A percentile compares a stretch with the other conserved stretches of the same genome.
Conservation (phyloP, 2,797 vertebrate genomes). For the Pelodytes ibericus region DNA sequence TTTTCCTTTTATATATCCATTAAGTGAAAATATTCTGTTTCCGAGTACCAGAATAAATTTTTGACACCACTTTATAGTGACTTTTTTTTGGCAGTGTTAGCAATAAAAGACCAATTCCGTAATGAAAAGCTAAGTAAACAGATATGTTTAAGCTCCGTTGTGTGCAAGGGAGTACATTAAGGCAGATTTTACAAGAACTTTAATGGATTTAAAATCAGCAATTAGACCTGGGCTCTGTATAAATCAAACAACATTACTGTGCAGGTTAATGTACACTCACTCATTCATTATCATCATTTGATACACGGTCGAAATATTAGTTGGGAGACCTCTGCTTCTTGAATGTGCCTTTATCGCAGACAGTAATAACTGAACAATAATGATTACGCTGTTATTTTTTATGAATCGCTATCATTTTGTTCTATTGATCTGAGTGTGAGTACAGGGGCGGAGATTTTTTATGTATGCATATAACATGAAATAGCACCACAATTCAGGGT, state of each 20-base stretch:
- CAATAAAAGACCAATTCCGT: conserved; percentile 70
- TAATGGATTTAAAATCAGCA: conserved; percentile 81
- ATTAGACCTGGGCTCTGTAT: conserved; percentile 71
- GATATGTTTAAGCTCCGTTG: conserved; percentile 73
- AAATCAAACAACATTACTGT: conserved; percentile 74
- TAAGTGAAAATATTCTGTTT: not conserved
- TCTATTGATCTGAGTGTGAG: conserved; percentile 72
- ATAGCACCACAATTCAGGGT: no score
- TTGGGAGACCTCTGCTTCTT: conserved; percentile 68
- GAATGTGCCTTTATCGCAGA: conserved; percentile 71
- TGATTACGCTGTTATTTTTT: conserved; percentile 75
- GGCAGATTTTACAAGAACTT: conserved; percentile 71
- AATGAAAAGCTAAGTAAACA: conserved; percentile 74
- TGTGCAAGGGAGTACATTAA: conserved; percentile 74
- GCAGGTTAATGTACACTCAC: conserved; percentile 69
- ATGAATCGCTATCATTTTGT: conserved; percentile 72
- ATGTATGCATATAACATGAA: not conserved
- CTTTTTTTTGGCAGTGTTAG: conserved; percentile 16
- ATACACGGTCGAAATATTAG: conserved; percentile 76
- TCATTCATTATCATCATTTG: conserved; percentile 73
- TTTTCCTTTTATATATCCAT: no score
- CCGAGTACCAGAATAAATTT: conserved; percentile 10
- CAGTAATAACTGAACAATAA: conserved; percentile 75
- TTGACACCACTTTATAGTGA: conserved; percentile 15
- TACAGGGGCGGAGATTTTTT: conserved; percentile 66